Percentiles rank a stretch among this genome's conserved stretches.
phyloP scores from a whole-genome alignment of 2,797 vertebrate species.

The Tenualosa thibaudeaui region DNA sequence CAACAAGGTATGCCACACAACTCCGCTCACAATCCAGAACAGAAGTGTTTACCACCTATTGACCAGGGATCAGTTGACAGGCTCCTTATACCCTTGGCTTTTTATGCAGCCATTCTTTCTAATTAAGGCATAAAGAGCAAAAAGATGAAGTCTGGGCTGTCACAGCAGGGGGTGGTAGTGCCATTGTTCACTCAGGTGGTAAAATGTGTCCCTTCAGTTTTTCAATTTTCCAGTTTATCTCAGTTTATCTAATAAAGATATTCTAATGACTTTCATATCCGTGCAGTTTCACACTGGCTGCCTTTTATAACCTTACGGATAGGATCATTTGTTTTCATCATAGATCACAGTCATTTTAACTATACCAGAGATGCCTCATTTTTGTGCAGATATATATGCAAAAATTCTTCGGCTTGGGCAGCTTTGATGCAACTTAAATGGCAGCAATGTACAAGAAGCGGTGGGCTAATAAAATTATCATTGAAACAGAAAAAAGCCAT shows the following conservation, averaged over 20 bases:
- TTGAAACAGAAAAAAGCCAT: background rate
- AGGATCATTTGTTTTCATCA: background rate
- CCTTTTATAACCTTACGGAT: background rate
- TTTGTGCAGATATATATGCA: background rate
- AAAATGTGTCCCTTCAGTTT: background rate
- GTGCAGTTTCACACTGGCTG: background rate
- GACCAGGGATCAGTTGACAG: background rate
- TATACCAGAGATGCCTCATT: background rate
- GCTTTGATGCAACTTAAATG: background rate
- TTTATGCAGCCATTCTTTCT: background rate
- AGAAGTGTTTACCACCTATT: background rate
- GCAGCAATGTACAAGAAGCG: background rate
- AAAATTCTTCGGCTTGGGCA: background rate
- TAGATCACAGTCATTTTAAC: background rate
- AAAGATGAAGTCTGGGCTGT: background rate
- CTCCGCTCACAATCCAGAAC: background rate
- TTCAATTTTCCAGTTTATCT: background rate
- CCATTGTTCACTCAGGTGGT: background rate
- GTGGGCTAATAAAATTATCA: background rate
- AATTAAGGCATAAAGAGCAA: background rate
- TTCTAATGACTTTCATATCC: background rate
- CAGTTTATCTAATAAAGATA: background rate
- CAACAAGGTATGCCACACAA: slow-evolving; percentile 78
- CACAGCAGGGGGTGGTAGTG: background rate
- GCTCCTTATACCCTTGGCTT: background rate